These are phyloP conservation scores for Glyptemys insculpta DNA, from an alignment of 2,797 vertebrate species.

Conservation along the genomic window DNA sequence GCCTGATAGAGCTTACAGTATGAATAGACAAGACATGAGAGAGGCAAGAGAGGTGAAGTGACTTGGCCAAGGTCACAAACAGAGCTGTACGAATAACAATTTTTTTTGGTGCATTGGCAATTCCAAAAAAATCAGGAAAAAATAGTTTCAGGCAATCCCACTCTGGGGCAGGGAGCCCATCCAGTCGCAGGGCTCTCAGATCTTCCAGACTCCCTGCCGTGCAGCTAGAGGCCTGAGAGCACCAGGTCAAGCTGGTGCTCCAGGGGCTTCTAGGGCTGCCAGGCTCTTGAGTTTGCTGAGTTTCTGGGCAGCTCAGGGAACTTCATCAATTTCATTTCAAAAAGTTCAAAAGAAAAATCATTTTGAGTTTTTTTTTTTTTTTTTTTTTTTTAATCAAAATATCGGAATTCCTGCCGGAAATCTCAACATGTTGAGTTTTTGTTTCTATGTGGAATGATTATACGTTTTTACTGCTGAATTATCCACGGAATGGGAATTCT, in stretches of 20 bases:
- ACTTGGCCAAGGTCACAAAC: neutral
- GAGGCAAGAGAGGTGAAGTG: neutral
- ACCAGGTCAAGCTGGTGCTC: neutral
- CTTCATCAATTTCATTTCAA: neutral
- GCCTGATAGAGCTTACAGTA: neutral
- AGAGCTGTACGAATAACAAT: neutral
- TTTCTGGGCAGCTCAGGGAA: rapidly evolving
- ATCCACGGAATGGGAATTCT: neutral
- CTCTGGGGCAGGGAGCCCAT: too few species aligned
- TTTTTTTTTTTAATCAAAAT: too few species aligned
- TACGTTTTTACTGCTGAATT: neutral
- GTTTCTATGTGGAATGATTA: neutral
- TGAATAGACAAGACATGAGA: neutral
- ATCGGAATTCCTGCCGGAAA: neutral
- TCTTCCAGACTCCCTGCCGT: neutral
- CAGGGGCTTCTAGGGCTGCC: too few species aligned
- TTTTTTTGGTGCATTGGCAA: too few species aligned
- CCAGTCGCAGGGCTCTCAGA: neutral
- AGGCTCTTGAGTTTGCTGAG: neutral
- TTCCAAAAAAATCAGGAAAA: too few species aligned
- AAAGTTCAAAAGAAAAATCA: neutral
- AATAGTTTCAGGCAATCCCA: too few species aligned
- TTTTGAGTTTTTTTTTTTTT: too few species aligned
- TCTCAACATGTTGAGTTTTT: neutral
- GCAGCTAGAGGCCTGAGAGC: neutral